Evolutionary conservation across 2,888 invertebrate genomes (phyloP), one percentile per base, ranked within the genome.

Genomic region (Linnaemya tessellans): DNA sequence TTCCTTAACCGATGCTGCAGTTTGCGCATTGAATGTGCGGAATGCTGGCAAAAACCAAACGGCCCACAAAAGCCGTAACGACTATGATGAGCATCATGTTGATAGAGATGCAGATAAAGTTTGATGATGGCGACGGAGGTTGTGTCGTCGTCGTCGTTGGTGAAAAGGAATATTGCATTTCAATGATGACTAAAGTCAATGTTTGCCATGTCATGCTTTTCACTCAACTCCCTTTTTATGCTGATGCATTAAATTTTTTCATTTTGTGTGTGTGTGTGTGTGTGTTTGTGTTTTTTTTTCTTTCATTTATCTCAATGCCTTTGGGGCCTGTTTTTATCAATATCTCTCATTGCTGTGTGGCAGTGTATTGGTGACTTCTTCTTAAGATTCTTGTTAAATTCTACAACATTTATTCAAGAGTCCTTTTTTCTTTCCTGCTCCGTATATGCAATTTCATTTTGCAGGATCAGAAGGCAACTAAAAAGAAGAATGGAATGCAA

Each of bases 271-370:
- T n/a, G n/a, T n/a, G n/a, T n/a, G n/a, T n/a, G n/a, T n/a, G n/a
- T n/a, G n/a, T n/a, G n/a, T n/a, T n/a, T n/a, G n/a, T n/a, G n/a
- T n/a, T n/a, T n/a, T 67, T 74, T 67, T 46, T 58, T 56, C 2
- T 68, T 56, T 43, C 25, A 70, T 77, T 82, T 82, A 46, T 68
- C 62, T 75, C 54, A 73, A 62, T 64, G 70, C 75, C 70, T 77
- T 62, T 7, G 64, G 70, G 43, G 70, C 54, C 54, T 35, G 74
- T 81, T 75, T 68, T 68, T 75, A 54, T 75, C 80, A 68, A 81
- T 75, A 68, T 68, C 58, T 22, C 68, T 46, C 20, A 67, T 56
- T 58, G 22, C n/a, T 64, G 56, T n/a, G 43, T 30, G 56, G 9
- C n/a, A 20, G 56, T 68, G 58, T 15, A 4, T 10, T 15, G 5